Percentiles rank a stretch among this genome's conserved stretches.
These are phyloP conservation scores for Tylochromis polylepis DNA, from an alignment of 2,113 vertebrate genomes.

Conservation along the genomic window DNA sequence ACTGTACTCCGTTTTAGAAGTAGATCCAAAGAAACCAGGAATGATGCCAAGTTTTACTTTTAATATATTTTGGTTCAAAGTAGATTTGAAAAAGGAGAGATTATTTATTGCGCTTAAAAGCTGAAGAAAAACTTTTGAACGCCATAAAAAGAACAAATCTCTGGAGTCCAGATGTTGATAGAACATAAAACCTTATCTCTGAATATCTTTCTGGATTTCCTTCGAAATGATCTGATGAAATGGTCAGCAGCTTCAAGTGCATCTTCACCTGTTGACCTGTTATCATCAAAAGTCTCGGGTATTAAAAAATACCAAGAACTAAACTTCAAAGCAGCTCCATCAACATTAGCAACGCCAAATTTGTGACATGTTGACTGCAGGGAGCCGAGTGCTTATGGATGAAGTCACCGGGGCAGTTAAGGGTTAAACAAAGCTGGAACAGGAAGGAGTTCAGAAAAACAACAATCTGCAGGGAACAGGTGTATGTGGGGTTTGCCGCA, in stretches of 20 bases:
- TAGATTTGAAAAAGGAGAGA: background rate
- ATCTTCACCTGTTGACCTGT: background rate
- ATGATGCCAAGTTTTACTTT: background rate
- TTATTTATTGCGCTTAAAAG: background rate
- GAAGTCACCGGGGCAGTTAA: background rate
- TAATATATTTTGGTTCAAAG: background rate
- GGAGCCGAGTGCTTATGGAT: background rate
- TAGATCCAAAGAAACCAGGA: background rate
- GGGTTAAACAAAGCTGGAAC: background rate
- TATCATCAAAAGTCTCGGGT: background rate
- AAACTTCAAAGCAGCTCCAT: rapidly evolving
- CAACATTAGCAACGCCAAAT: background rate
- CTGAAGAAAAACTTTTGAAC: background rate
- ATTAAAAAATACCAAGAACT: background rate
- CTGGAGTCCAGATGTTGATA: background rate
- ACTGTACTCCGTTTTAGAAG: background rate
- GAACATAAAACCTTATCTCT: background rate
- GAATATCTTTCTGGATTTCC: background rate
- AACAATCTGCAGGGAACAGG: background rate
- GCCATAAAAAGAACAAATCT: background rate
- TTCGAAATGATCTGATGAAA: background rate
- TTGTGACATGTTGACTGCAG: background rate
- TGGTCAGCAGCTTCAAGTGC: rapidly evolving
- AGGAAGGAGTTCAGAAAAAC: background rate
- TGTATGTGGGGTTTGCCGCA: background rate